A percentile compares a stretch with the other conserved stretches of the same genome.
phyloP scores from a whole-genome alignment of 2,113 vertebrate species.

The Stegostoma tigrinum region DNA sequence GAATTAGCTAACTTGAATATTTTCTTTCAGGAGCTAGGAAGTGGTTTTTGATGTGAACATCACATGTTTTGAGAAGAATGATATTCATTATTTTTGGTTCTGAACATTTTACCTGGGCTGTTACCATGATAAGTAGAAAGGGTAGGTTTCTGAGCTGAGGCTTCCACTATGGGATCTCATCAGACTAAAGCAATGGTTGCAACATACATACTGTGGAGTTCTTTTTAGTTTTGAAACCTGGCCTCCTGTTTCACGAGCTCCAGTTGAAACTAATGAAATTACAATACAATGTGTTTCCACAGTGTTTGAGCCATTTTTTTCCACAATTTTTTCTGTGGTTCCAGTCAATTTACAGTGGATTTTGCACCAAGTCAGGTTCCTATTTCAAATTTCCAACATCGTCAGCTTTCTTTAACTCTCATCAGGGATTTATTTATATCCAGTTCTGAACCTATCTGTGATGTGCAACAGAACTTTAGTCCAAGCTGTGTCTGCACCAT shows the following conservation, averaged over 20 bases:
- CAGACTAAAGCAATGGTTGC: not conserved
- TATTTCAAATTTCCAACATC: not conserved
- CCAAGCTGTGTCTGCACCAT: not conserved
- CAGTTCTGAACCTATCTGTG: not conserved
- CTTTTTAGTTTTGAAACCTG: not conserved
- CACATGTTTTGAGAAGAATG: not conserved
- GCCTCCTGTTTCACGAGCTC: not conserved
- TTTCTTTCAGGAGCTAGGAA: not conserved
- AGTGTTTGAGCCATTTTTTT: not conserved
- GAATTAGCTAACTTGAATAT: not conserved
- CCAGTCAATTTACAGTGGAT: not conserved
- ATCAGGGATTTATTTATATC: not conserved
- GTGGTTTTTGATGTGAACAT: not conserved
- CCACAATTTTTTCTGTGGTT: too few relatives aligned
- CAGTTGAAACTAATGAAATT: not conserved
- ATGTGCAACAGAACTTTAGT: not conserved
- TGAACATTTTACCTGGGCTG: not conserved
- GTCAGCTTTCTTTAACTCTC: not conserved
- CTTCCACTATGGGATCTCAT: not conserved
- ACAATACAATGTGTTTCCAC: not conserved
- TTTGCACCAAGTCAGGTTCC: not conserved
- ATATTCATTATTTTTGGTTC: not conserved
- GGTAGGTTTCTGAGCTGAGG: not conserved
- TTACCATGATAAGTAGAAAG: too few relatives aligned
- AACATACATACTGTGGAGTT: not conserved